A percentile compares a stretch with the other conserved stretches of the same genome.
phyloP scores from a whole-genome alignment of 2,888 invertebrate species.

The Ophion costatus region DNA sequence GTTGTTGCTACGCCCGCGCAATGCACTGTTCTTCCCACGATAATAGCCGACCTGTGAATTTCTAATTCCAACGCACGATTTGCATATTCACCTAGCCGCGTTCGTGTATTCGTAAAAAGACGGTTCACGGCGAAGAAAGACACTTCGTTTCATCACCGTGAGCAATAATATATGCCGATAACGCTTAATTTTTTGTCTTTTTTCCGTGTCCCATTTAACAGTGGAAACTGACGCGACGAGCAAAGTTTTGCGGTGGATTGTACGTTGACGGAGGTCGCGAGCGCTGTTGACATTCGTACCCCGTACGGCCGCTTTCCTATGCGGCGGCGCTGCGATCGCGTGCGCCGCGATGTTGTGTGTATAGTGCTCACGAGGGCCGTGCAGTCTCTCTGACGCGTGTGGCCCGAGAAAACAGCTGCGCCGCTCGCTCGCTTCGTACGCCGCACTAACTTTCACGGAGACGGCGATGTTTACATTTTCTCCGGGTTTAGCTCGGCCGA shows the following conservation, averaged over 20 bases:
- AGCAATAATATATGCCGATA: too few species aligned
- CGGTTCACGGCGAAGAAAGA: too few species aligned
- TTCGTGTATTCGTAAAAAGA: too few species aligned
- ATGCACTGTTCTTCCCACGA: too few species aligned
- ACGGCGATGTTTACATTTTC: slow-evolving; percentile 61
- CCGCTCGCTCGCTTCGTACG: slow-evolving; percentile 13
- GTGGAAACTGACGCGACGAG: not conserved
- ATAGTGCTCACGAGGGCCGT: slow-evolving; percentile 6
- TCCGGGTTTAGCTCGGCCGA: slow-evolving; percentile 54
- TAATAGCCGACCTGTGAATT: too few species aligned
- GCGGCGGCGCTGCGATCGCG: not conserved
- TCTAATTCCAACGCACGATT: too few species aligned
- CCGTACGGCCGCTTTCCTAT: not conserved
- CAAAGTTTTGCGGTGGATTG: not conserved
- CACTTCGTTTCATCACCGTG: too few species aligned
- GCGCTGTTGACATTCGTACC: not conserved
- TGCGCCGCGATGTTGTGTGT: not conserved
- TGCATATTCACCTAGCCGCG: too few species aligned
- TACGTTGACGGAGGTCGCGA: not conserved
- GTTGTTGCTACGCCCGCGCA: too few species aligned
- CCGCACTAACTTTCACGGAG: slow-evolving; percentile 45
- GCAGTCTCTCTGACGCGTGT: slow-evolving; percentile 27
- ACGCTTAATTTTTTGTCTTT: too few species aligned
- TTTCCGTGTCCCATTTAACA: too few species aligned
- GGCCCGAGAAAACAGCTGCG: slow-evolving; percentile 66